A percentile compares a stretch with the other conserved stretches of the same genome.
Evolutionary conservation across 2,797 vertebrate species (phyloP).

Genomic region (Melanotaenia trifasciata): DNA sequence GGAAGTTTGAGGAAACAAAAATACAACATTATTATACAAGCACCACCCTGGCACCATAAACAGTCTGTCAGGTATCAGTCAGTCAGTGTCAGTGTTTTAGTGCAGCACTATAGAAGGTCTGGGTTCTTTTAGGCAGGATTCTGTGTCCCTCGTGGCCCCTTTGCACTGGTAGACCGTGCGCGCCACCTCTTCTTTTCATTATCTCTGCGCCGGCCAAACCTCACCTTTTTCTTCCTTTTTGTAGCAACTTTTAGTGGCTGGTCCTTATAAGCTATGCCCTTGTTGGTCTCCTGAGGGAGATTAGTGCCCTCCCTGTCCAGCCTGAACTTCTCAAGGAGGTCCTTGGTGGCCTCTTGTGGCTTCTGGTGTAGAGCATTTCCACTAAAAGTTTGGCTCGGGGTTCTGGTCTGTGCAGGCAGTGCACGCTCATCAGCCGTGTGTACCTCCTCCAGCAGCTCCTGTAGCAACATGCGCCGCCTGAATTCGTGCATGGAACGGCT

Average conservation of each 20-base stretch:
- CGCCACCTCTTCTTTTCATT: conserved; percentile 90
- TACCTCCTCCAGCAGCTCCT: conserved; percentile 91
- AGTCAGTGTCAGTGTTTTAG: conserved; percentile 63
- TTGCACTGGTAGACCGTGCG: conserved; percentile 74
- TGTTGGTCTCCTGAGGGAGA: conserved; percentile 96
- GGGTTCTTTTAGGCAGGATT: conserved; percentile 33
- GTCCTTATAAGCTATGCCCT: conserved; percentile 90
- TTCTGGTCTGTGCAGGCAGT: conserved; percentile 69
- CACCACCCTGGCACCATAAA: conserved; percentile 40
- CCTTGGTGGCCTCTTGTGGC: conserved; percentile 88
- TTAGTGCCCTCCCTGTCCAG: conserved; percentile 83
- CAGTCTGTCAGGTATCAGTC: conserved; percentile 57
- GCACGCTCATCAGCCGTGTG: conserved; percentile 90
- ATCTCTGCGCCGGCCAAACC: conserved; percentile 90
- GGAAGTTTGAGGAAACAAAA: conserved; percentile 48
- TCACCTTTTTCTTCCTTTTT: conserved; percentile 93
- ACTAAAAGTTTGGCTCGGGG: conserved; percentile 78
- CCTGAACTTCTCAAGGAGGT: conserved; percentile 85
- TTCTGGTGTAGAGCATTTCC: conserved; percentile 84
- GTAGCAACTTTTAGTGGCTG: conserved; percentile 87
- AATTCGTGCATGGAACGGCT: conserved; percentile 91
- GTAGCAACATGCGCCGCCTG: conserved; percentile 90
- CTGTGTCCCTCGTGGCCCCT: conserved; percentile 47
- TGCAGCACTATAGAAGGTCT: conserved; percentile 48
- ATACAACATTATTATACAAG: conserved; percentile 67